A percentile compares a stretch with the other conserved stretches of the same genome.
Conservation (phyloP, 2,797 vertebrate species). For the Myotis pilosus region DNA sequence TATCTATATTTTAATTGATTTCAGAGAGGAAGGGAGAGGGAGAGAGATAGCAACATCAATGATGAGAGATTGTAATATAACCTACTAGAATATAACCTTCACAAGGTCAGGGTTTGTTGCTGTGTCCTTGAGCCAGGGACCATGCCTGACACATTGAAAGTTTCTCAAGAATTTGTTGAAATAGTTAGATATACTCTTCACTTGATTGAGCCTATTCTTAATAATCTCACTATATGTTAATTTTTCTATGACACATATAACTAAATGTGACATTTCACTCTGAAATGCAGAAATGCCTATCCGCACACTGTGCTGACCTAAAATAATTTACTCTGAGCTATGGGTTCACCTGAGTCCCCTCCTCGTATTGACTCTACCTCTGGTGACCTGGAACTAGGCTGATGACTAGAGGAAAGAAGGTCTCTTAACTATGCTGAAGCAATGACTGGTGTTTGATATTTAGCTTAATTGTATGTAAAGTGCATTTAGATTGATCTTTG, state of each 20-base stretch:
- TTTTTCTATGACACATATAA: background rate
- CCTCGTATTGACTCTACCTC: background rate
- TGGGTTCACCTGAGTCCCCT: accelerated
- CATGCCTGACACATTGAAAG: background rate
- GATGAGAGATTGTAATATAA: background rate
- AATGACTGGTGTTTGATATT: background rate
- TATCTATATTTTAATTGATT: too few species aligned
- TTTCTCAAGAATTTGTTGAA: background rate
- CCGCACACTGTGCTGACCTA: background rate
- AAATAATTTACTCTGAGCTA: background rate
- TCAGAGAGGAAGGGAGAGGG: too few species aligned
- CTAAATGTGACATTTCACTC: background rate
- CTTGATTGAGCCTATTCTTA: background rate
- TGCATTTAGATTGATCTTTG: background rate
- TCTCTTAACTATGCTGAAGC: background rate
- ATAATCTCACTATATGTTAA: background rate
- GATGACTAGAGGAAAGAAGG: background rate
- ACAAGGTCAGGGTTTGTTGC: background rate
- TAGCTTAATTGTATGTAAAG: background rate
- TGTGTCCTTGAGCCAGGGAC: background rate
- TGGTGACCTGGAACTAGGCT: background rate
- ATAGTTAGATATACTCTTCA: background rate
- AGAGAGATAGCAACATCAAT: too few species aligned
- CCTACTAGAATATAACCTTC: background rate
- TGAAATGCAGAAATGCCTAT: background rate